These are phyloP conservation scores for Agrochola lota DNA, from an alignment of 2,888 invertebrate species.

Conservation along the genomic window DNA sequence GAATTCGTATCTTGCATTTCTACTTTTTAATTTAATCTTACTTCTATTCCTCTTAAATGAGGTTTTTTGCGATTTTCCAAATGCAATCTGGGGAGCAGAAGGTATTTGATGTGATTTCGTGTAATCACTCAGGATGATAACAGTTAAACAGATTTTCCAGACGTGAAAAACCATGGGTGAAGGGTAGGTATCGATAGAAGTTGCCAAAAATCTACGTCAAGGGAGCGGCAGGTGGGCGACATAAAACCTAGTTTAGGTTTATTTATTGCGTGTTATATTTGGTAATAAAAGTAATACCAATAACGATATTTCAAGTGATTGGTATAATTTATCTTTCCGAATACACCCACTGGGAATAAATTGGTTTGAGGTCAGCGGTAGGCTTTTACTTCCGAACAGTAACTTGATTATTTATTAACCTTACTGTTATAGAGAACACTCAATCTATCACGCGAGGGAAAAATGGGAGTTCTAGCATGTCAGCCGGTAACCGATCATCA, in stretches of 20 bases:
- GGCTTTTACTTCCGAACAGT: slow-evolving; percentile 61
- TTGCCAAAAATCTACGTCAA: slow-evolving; percentile 52
- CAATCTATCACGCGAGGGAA: slow-evolving; percentile 37
- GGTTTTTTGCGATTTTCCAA: background rate
- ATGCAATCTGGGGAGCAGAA: background rate
- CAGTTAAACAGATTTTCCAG: background rate
- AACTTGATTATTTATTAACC: slow-evolving; percentile 51
- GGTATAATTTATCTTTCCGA: slow-evolving; percentile 69
- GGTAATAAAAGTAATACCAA: slow-evolving; percentile 68
- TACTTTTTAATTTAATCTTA: background rate
- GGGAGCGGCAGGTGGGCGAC: slow-evolving; percentile 44
- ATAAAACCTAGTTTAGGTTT: slow-evolving; percentile 60
- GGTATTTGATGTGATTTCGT: slow-evolving; percentile 11
- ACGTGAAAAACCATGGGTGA: slow-evolving; percentile 14
- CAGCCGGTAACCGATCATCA: slow-evolving; percentile 22
- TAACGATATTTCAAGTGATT: slow-evolving; percentile 74
- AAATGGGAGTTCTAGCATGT: slow-evolving; percentile 12
- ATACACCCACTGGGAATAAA: slow-evolving; percentile 69
- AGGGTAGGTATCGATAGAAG: slow-evolving; percentile 19
- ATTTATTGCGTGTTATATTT: slow-evolving; percentile 66
- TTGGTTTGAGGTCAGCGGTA: slow-evolving; percentile 69
- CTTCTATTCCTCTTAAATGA: background rate
- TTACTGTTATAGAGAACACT: slow-evolving; percentile 33
- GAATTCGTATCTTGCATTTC: background rate
- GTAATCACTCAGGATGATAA: background rate